Evolutionary conservation across 2,888 invertebrate genomes (phyloP), one percentile per base, ranked within the genome.

Genomic region (Oconnorella tubifera): DNA sequence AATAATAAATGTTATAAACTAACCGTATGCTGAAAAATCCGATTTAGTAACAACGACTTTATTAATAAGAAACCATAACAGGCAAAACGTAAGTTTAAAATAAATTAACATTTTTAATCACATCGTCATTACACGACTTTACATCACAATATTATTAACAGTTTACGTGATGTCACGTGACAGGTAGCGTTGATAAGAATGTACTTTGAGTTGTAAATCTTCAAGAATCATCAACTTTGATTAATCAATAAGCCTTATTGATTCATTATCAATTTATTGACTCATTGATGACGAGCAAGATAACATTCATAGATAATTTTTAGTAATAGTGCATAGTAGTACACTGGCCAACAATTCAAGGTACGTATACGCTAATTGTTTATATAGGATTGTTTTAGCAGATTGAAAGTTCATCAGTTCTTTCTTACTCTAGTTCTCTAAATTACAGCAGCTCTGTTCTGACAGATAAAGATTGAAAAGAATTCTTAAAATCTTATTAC

Each of bases 161-260:
- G 40, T 40, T 40, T 40, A 40, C 40, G 40, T 40, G 40, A 40
- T 19, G 40, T 40, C 40, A 40, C 40, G 40, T n/a, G n/a, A n/a
- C 40, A 10, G 40, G 10, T 19, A 40, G 10, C 10, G 40, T 10
- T 40, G 40, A 10, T 10, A 40, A 19, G 10, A 40, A 40, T 19
- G 19, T 10, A 40, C 40, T 40, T 40, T 40, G 19, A 19, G n/a
- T n/a, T 14, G 40, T 19, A 40, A 40, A 40, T 40, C 40, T 40
- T 40, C 10, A 40, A 19, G 10, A 40, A 19, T 19, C 19, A 14
- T 10, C 40, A 40, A 40, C 40, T 14, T 10, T 19, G 10, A 40
- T 40, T 19, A 40, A n/a, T n/a, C n/a, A n/a, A n/a, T n/a, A n/a
- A n/a, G n/a, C n/a, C n/a, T n/a, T n/a, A n/a, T n/a, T n/a, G n/a